These are phyloP conservation scores for Poecilia latipinna DNA, from an alignment of 2,113 vertebrate species.

Conservation along the genomic window DNA sequence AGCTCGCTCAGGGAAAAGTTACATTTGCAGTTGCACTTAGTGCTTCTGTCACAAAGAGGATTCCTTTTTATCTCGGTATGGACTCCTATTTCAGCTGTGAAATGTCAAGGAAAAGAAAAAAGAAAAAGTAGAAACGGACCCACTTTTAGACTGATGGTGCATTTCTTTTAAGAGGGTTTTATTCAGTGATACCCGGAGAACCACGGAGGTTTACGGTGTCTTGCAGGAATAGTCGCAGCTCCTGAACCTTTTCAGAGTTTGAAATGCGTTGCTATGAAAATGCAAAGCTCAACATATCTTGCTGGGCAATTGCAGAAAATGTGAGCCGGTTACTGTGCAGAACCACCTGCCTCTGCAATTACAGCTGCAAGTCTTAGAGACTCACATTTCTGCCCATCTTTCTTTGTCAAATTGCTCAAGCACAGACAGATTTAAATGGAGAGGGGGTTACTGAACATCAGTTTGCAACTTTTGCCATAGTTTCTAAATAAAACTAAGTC, in stretches of 20 bases:
- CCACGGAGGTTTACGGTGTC: not conserved
- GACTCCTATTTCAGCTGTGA: constrained; percentile 28
- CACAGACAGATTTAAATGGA: not conserved
- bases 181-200: constrained; percentile 17
- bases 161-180: constrained; percentile 6
- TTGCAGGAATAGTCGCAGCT: not conserved
- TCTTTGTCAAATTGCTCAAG: not conserved
- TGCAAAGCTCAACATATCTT: not conserved
- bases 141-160: constrained; percentile 9
- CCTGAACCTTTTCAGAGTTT: no score
- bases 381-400: not conserved
- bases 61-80: constrained; percentile 24
- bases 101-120: not conserved
- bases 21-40: constrained; percentile 44
- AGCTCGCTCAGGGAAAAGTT: constrained; percentile 68
- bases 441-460: not conserved
- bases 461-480: not conserved
- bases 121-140: no score
- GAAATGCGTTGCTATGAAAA: no score
- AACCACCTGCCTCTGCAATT: not conserved
- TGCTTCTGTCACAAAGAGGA: constrained; percentile 45
- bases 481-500: not conserved
- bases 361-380: not conserved
- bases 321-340: not conserved
- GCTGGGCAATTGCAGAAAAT: not conserved